Evolutionary conservation across 2,113 vertebrate species (phyloP), one percentile per base, ranked within the genome.

Genomic region (Myotis davidii): DNA sequence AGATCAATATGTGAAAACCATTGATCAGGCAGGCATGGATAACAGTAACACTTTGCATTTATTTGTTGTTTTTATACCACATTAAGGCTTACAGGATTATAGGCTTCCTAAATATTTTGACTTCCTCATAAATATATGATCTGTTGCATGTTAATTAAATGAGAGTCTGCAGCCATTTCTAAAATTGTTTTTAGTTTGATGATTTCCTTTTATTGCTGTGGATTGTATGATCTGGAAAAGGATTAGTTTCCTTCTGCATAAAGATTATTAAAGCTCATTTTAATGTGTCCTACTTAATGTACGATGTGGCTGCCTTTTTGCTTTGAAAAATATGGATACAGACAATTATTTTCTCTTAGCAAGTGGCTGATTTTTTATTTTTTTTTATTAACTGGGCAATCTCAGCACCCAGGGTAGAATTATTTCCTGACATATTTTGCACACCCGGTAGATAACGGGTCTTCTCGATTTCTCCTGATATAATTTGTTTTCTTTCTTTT

Each of bases 1-100:
- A 98, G 98, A 99, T 99, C 98, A 98, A 98, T 99, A 99, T 98
- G 98, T 98, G 98, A 98, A 98, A 98, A 98, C 98, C 98, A 98
- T 99, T 99, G 98, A 99, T 98, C 98, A 99, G 98, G 98, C 98
- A 98, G 98, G 98, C 98, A 98, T 98, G 98, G 98, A 98, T 98
- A 98, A 98, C 98, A 98, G 98, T 98, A 98, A 98, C 98, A 98
- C 98, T 98, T 98, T 98, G 98, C 98, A 98, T 98, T 98, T 98
- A 98, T 99, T 98, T 98, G 98, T 98, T 98, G 98, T 98, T 98
- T 98, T 98, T 98, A 98, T 98, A 98, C 97, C 97, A 95, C 82
- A 98, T 98, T 98, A 98, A 98, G 97, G 94, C 97, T 98, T 98
- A 98, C 98, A 98, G 98, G 98, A 98, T 99, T 99, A 98, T 98